Base-by-base conservation (phyloP, 2,888 invertebrate genomes). In the Dorcus hopei region DNA sequence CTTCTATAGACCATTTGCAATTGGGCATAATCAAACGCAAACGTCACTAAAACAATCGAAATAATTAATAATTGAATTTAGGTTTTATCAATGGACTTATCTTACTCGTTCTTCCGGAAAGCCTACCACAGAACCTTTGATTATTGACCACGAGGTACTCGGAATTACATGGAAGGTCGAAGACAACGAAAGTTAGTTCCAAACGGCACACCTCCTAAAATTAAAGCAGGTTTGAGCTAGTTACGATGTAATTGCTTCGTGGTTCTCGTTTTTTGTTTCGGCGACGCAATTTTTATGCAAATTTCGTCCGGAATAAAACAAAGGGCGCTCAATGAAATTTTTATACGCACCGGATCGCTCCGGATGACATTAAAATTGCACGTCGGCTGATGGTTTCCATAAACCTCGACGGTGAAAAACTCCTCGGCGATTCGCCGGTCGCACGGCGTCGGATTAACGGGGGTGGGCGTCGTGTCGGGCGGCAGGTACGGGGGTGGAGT, bases 121-220 rank as follows among this genome's bases (percentile, higher is more conserved):
- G 52, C 16, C 68, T 61, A 38, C 77, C 77, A 64, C 79, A 79
- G 58, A 71, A 75, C 54, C 60, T 63, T 54, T 57, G 64, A 9
- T 70, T 71, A 57, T 74, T 70, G 40, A 77, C 70, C 40, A 69
- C 51, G 38, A 79, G 57, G 41, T 71, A 68, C 58, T 77, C 77
- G 6, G 57, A 51, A n/a, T 67, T 65, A 61, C 79, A 79, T 16
- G 62, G 61, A 3, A 77, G 63, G 63, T 74, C 64, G 58, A 77
- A 76, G 38, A 67, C 64, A 57, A 71, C 66, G 57, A 78, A 74
- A 54, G 67, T 63, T 33, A 78, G 57, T 39, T 69, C 65, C 23
- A 79, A 54, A 57, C 68, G 65, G 53, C 78, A 78, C 42, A 76
- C 70, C 52, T 71, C 61, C 77, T 77, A 61, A 54, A 72, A 67